Evolutionary conservation across 37 sponge, comb jelly and placozoan species (phyloP), one percentile per base, ranked within the genome.

Genomic region (Cliona cf. orientalis): DNA sequence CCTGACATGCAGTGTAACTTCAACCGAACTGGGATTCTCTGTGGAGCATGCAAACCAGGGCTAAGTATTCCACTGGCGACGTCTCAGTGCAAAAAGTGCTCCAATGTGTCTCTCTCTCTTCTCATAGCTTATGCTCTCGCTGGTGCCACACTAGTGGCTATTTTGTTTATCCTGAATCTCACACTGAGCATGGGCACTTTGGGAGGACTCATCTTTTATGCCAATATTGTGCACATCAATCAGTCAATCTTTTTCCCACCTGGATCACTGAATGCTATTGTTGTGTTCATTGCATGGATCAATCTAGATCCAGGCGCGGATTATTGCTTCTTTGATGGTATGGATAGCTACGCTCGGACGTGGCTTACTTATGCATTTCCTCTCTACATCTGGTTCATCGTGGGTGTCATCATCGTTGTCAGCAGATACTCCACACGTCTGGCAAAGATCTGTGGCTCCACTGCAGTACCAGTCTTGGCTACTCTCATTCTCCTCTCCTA

Each of bases 401-500:
- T 62, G 3, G 29, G 3, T 9, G 34, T 44, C n/a, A 83, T 83
- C 46, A 64, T 74, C 55, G 32, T 83, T 23, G 53, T 31, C 0
- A 65, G 75, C 37, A 2, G 55, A 6, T 74, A 44, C 41, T 83
- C 75, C 37, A 21, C 22, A 2, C 34, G 37, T 23, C 34, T 83
- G 11, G 37, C 84, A 28, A 74, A 38, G 32, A 26, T 84, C 7
- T 66, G 58, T 66, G 69, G 84, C 5, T 21, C 31, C 39, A 85
- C 41, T 59, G 45, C 74, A 58, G 79, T 85, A 2, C 49, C 78
- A 32, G 79, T 85, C 1, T 55, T 85, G 28, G 61, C 79, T 17
- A 78, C 86, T 28, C 73, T 85, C 3, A 17, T 85, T 1, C 65
- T 72, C 6, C 46, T 85, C 26, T 85, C 79, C 36, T 85, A 85